phyloP scores from a whole-genome alignment of 2,797 vertebrate genomes.

The Cebuella pygmaea region DNA sequence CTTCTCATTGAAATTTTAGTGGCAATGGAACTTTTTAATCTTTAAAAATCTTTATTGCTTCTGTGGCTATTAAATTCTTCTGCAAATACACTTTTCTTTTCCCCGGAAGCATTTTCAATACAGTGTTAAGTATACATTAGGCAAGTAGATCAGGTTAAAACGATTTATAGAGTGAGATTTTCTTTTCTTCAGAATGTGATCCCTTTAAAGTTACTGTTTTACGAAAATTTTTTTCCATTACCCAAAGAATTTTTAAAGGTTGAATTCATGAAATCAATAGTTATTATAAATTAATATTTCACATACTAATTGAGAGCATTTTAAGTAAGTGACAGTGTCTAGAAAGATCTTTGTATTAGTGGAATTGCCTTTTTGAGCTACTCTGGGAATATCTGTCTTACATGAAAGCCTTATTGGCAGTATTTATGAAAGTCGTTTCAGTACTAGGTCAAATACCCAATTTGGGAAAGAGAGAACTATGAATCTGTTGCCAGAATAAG shows the following conservation, averaged over 20 bases:
- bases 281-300: conserved; percentile 69
- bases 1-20: conserved; percentile 47
- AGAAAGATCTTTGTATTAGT: conserved; percentile 67
- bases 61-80: conserved; percentile 27
- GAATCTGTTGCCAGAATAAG: conserved; percentile 63
- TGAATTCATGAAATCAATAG: conserved; percentile 64
- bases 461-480: conserved; percentile 55
- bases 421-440: conserved; percentile 67
- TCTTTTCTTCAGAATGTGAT: conserved; percentile 46
- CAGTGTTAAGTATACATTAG: conserved; percentile 36
- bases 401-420: conserved; percentile 72
- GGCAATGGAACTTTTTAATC: conserved; percentile 4
- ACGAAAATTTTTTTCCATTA: conserved; percentile 51
- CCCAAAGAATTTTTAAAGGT: conserved; percentile 50
- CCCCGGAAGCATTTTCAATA: conserved; percentile 27
- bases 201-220: conserved; percentile 43
- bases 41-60: conserved; percentile 19
- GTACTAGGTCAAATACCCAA: conserved; percentile 62
- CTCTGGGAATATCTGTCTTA: conserved; percentile 67
- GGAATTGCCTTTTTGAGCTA: conserved; percentile 74
- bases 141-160: neutral
- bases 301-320: conserved; percentile 68
- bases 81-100: conserved; percentile 11
- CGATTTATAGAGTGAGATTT: conserved; percentile 45
- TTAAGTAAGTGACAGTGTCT: conserved; percentile 70